These are phyloP conservation scores for Ornithoptera priamus DNA, from an alignment of 2,888 invertebrate genomes.

Conservation along the genomic window DNA sequence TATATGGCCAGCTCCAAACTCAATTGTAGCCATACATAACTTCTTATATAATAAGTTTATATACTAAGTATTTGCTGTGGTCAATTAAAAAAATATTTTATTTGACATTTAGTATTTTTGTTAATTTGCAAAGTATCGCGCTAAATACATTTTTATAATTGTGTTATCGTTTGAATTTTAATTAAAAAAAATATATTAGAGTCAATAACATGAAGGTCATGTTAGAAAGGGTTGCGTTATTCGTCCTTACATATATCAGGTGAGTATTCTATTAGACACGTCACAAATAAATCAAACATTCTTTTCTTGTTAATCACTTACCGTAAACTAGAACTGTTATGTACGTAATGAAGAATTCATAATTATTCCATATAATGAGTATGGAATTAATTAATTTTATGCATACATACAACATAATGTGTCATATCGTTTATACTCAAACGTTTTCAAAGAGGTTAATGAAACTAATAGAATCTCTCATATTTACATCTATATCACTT, in stretches of 20 bases:
- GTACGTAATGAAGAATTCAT: slow-evolving; percentile 2
- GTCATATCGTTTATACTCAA: neutral
- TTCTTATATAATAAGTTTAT: no score
- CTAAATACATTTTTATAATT: no score
- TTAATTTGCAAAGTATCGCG: no score
- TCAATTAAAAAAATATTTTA: no score
- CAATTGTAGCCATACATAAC: no score
- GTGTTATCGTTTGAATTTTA: no score
- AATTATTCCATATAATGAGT: slow-evolving; percentile 1
- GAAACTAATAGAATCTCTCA: neutral
- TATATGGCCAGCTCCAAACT: no score
- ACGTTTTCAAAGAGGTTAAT: neutral
- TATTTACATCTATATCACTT: no score
- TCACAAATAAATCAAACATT: slow-evolving; percentile 16
- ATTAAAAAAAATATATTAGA: neutral
- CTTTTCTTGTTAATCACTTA: slow-evolving; percentile 10
- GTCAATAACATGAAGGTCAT: neutral
- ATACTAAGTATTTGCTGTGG: no score
- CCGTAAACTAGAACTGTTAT: slow-evolving; percentile 7
- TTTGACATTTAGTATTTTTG: no score
- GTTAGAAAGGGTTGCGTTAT: neutral
- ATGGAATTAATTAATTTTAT: neutral
- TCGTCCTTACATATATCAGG: neutral
- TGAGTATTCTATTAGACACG: slow-evolving; percentile 9
- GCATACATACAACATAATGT: neutral